A percentile compares a stretch with the other conserved stretches of the same genome.
These are phyloP conservation scores for Tipula lateralis DNA, from an alignment of 2,888 invertebrate species.

Conservation along the genomic window DNA sequence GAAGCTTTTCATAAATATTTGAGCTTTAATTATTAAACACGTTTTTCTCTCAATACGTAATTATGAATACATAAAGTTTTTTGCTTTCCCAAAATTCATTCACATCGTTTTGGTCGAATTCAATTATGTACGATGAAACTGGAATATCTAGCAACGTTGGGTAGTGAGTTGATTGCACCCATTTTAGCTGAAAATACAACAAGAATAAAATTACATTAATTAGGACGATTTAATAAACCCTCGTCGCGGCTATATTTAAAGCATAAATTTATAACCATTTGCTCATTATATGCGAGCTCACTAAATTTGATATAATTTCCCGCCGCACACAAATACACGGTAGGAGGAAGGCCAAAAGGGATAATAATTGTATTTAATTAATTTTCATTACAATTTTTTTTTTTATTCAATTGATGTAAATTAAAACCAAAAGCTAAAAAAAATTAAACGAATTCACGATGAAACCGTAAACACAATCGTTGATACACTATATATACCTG, in stretches of 20 bases:
- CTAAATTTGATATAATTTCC: neutral
- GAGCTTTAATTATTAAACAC: neutral
- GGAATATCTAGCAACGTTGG: neutral
- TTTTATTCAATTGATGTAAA: neutral
- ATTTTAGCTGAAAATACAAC: neutral
- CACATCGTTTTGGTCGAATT: neutral
- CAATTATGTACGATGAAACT: neutral
- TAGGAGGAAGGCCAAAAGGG: neutral
- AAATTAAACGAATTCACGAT: neutral
- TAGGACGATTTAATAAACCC: neutral
- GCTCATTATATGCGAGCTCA: neutral
- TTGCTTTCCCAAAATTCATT: neutral
- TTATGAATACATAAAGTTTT: too few relatives aligned
- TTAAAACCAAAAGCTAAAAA: neutral
- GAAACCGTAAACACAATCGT: neutral
- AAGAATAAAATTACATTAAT: neutral
- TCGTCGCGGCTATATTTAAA: neutral
- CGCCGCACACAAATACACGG: neutral
- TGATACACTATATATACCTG: neutral
- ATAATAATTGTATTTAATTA: constrained; percentile 24
- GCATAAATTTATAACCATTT: neutral
- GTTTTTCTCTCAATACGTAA: neutral
- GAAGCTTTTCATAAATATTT: neutral
- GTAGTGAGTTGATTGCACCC: neutral
- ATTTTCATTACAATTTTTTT: neutral